These are phyloP conservation scores for Chloroceryle aenea DNA, from an alignment of 2,113 vertebrate species.

Conservation along the genomic window DNA sequence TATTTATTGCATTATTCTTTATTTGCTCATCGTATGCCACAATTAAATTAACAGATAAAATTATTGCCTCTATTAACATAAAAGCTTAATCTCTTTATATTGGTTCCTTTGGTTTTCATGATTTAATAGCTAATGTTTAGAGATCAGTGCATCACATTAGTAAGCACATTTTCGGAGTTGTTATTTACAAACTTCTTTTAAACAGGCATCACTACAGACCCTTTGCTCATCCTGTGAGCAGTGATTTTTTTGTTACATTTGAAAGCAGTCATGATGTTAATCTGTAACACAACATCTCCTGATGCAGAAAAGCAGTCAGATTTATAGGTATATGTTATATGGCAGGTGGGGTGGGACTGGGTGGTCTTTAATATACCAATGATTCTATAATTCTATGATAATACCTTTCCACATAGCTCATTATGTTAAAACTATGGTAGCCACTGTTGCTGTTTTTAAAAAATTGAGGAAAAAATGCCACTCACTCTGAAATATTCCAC, in stretches of 20 bases:
- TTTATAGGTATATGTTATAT: background rate
- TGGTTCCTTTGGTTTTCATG: background rate
- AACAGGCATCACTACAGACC: background rate
- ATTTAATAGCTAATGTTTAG: background rate
- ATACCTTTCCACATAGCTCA: background rate
- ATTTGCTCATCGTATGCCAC: background rate
- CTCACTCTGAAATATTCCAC: background rate
- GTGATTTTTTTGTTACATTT: background rate
- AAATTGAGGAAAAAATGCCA: background rate
- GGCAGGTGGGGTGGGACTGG: background rate
- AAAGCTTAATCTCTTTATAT: background rate
- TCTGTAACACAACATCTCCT: background rate
- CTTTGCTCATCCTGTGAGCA: background rate
- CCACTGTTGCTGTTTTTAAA: background rate
- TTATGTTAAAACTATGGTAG: background rate
- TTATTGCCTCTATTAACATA: background rate
- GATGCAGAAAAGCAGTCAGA: background rate
- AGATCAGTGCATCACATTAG: background rate
- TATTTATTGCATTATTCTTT: background rate
- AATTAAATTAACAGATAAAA: background rate
- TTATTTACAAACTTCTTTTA: background rate
- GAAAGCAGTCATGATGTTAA: background rate
- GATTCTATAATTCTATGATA: background rate
- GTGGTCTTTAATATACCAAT: background rate
- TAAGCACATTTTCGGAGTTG: background rate